Conservation (phyloP, 1,140 invertebrate genomes). For the Chironomus tepperi region DNA sequence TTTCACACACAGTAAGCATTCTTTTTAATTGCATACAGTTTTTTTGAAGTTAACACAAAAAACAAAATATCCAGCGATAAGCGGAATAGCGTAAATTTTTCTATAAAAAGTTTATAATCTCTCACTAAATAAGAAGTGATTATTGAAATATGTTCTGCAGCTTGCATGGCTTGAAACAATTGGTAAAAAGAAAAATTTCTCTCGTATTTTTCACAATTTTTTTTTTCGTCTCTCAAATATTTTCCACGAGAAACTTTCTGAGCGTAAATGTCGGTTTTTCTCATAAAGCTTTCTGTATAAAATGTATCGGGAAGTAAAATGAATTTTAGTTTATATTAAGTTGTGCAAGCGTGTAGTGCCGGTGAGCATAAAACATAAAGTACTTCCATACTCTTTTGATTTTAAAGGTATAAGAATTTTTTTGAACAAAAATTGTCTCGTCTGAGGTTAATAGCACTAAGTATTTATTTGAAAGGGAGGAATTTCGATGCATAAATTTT, state of each 20-base stretch:
- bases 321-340: constrained; percentile 19
- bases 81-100: too few relatives aligned
- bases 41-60: not conserved
- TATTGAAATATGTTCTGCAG: not conserved
- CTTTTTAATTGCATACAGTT: constrained; percentile 8
- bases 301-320: constrained; percentile 11
- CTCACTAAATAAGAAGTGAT: too few relatives aligned
- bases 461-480: too few relatives aligned
- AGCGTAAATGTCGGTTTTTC: constrained; percentile 1
- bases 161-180: not conserved
- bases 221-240: not conserved
- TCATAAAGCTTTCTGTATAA: constrained; percentile 18
- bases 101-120: too few relatives aligned
- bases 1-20: constrained; percentile 1
- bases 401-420: too few relatives aligned
- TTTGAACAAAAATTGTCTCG: too few relatives aligned
- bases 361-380: not conserved
- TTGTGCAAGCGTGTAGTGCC: constrained; percentile 1
- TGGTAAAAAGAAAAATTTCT: constrained; percentile 1
- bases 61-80: too few relatives aligned
- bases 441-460: too few relatives aligned
- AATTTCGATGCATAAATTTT: too few relatives aligned
- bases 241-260: not conserved
- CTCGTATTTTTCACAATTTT: not conserved
- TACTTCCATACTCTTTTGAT: too few relatives aligned